Percentiles rank a stretch among this genome's conserved stretches.
Conservation (phyloP, 2,797 vertebrate genomes). For the Arctocebus calabarensis region DNA sequence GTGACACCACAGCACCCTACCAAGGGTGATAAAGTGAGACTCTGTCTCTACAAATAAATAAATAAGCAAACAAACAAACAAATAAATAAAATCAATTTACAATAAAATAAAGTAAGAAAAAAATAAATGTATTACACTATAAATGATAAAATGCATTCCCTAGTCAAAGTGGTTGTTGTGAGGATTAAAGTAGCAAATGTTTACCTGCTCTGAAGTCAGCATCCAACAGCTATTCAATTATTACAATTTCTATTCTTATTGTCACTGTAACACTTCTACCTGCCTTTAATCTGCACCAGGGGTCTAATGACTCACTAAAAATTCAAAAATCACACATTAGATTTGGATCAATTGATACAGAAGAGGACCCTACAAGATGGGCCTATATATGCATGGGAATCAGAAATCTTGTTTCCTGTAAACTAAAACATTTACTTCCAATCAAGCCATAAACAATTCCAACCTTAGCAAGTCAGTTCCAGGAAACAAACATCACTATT, state of each 20-base stretch:
- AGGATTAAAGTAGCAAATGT: not conserved
- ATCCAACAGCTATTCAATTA: accelerated
- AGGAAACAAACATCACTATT: not conserved
- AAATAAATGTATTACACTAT: not conserved
- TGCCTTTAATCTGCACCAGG: not conserved
- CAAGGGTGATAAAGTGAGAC: no score
- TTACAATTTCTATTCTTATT: not conserved
- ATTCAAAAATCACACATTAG: not conserved
- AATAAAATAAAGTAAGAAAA: not conserved
- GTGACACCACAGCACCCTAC: no score
- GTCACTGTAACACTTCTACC: no score
- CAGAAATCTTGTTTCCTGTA: not conserved
- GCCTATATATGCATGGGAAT: not conserved
- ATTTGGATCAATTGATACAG: not conserved
- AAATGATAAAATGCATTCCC: not conserved
- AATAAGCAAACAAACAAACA: no score
- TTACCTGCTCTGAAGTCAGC: not conserved
- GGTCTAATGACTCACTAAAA: not conserved
- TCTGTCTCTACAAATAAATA: no score
- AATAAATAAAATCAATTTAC: not conserved
- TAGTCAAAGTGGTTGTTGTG: no score
- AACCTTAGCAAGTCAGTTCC: not conserved
- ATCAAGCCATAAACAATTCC: not conserved
- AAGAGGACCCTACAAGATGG: not conserved
- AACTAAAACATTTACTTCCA: not conserved